These are phyloP conservation scores for Dysidea cf. avara DNA, from an alignment of 37 sponge, comb jelly and placozoan genomes.

Conservation along the genomic window DNA sequence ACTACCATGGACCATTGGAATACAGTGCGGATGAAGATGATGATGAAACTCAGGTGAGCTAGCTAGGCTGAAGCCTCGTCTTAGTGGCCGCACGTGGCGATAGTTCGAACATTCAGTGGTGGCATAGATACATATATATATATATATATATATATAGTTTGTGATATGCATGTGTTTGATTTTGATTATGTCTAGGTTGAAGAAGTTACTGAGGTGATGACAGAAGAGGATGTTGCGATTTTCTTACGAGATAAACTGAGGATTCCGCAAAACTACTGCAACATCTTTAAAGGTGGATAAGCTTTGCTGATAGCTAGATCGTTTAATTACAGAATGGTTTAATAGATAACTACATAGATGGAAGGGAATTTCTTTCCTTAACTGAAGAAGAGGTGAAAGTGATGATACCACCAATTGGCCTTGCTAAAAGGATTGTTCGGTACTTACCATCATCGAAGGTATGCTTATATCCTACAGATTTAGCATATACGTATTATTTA, in stretches of 20 bases:
- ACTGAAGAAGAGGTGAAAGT: slow-evolving; percentile 8
- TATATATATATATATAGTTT: neutral
- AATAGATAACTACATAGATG: slow-evolving; percentile 43
- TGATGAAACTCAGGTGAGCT: too few relatives aligned
- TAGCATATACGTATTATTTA: too few relatives aligned
- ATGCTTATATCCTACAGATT: too few relatives aligned
- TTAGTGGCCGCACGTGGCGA: too few relatives aligned
- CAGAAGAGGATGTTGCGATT: neutral
- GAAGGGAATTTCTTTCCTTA: slow-evolving; percentile 7
- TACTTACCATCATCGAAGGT: too few relatives aligned
- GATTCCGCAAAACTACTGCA: neutral
- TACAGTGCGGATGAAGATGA: too few relatives aligned
- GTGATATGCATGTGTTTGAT: neutral
- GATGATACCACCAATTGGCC: slow-evolving; percentile 28
- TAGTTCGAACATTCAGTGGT: too few relatives aligned
- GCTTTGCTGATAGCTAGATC: neutral
- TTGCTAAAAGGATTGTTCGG: slow-evolving; percentile 17
- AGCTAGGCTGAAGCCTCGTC: too few relatives aligned
- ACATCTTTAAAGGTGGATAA: slow-evolving; percentile 10
- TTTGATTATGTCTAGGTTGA: neutral
- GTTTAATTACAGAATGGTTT: neutral
- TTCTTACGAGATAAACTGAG: neutral
- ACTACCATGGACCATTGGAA: too few relatives aligned
- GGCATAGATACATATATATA: too few relatives aligned
- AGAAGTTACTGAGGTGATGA: neutral